A percentile compares a stretch with the other conserved stretches of the same genome.
Evolutionary conservation across 2,797 vertebrate species (phyloP).

Genomic region (Menidia menidia): DNA sequence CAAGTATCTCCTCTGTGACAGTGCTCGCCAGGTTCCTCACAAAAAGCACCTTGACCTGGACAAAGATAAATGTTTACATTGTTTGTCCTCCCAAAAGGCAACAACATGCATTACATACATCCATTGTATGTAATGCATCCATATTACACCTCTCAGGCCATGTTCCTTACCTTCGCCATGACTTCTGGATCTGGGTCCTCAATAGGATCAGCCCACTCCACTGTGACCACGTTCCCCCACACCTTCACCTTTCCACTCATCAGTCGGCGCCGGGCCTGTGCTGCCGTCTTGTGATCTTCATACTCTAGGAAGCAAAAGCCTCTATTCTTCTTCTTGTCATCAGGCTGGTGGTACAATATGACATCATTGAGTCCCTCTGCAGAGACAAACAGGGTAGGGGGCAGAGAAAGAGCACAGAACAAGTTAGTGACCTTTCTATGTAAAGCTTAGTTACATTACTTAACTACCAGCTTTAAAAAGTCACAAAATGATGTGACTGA

Average conservation of each 20-base stretch:
- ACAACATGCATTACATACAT: too few species aligned
- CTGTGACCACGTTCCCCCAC: constrained; percentile 98
- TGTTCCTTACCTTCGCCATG: constrained; percentile 93
- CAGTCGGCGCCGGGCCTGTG: constrained; percentile 95
- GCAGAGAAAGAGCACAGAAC: constrained; percentile 1
- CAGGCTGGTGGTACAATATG: constrained; percentile 98
- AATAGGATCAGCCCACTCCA: constrained; percentile 99
- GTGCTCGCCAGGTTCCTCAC: constrained; percentile 97
- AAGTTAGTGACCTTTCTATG: constrained; percentile 13
- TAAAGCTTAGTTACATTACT: too few species aligned
- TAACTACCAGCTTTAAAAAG: too few species aligned
- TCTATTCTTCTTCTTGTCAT: constrained; percentile 98
- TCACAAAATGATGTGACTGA: too few species aligned
- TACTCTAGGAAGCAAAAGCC: constrained; percentile 99
- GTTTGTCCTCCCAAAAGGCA: not conserved
- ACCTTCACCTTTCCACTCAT: constrained; percentile 99
- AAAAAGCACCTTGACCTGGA: constrained; percentile 97
- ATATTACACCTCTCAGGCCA: too few species aligned
- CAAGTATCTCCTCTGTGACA: constrained; percentile 98
- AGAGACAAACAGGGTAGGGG: constrained; percentile 28
- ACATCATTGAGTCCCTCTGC: constrained; percentile 99
- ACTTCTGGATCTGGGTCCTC: constrained; percentile 99
- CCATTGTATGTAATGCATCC: too few species aligned
- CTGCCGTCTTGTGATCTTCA: constrained; percentile 99
- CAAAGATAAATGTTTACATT: constrained; percentile 16